phyloP scores from a whole-genome alignment of 2,797 vertebrate species.

The Sebastes minor region DNA sequence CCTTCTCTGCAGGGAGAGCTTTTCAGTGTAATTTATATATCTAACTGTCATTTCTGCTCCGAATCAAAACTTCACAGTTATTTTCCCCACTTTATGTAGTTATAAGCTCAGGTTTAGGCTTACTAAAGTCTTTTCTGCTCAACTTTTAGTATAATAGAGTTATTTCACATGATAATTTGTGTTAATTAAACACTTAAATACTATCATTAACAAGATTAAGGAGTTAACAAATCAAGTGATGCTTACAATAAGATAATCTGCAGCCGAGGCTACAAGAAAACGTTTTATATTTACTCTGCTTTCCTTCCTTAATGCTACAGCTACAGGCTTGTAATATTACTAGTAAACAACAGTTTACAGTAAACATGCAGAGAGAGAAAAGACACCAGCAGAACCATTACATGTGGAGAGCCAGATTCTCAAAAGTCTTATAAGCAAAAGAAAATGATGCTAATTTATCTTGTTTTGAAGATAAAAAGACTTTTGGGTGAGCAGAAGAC shows the following conservation, averaged over 20 bases:
- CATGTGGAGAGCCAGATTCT: not conserved
- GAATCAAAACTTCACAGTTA: not conserved
- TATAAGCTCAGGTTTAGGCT: not conserved
- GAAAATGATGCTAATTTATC: not conserved
- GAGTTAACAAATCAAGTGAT: not conserved
- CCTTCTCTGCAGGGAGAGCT: not conserved
- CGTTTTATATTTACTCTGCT: not conserved
- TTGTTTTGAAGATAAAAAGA: not conserved
- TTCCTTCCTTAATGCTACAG: not conserved
- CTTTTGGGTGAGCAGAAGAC: not conserved
- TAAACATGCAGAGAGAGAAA: not conserved
- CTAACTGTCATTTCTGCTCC: not conserved
- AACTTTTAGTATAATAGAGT: not conserved
- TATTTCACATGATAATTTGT: not conserved
- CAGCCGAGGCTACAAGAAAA: not conserved
- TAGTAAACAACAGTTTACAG: not conserved
- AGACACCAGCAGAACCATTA: not conserved
- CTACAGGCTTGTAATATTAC: not conserved
- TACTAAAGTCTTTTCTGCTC: not conserved
- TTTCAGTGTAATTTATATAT: constrained; percentile 11
- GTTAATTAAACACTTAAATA: not conserved
- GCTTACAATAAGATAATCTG: not conserved
- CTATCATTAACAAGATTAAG: not conserved
- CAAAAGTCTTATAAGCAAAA: not conserved
- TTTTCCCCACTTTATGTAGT: not conserved